Conservation (phyloP, 2,888 invertebrate genomes). For the Netelia fuscicornis region DNA sequence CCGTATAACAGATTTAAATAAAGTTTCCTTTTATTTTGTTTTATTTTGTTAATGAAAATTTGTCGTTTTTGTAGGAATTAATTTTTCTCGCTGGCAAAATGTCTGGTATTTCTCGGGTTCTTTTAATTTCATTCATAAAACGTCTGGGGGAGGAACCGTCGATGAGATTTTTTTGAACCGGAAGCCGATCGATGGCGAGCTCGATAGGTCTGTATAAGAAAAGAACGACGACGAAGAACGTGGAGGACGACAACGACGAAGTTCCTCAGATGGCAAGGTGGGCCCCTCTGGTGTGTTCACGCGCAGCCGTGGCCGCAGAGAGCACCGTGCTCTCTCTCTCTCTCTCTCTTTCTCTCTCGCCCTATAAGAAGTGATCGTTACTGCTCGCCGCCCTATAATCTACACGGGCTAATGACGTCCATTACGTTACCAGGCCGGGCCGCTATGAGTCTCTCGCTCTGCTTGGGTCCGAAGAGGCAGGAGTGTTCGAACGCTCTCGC, state of each 20-base stretch:
- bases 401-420: slow-evolving; percentile 85
- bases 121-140: not conserved
- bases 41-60: not conserved
- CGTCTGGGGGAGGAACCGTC: not conserved
- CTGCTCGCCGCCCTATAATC: slow-evolving; percentile 85
- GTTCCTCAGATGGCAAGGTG: slow-evolving; percentile 74
- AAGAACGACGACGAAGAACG: slow-evolving; percentile 68
- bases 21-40: not conserved
- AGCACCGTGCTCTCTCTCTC: slow-evolving; percentile 44
- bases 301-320: slow-evolving; percentile 74
- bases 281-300: slow-evolving; percentile 69
- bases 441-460: slow-evolving; percentile 41
- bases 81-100: not conserved
- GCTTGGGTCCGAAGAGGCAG: slow-evolving; percentile 26
- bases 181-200: slow-evolving; percentile 69
- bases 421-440: slow-evolving; percentile 82
- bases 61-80: not conserved
- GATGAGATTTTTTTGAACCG: slow-evolving; percentile 46
- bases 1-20: not conserved
- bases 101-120: not conserved
- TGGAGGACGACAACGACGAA: slow-evolving; percentile 58
- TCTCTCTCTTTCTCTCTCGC: slow-evolving; percentile 62
- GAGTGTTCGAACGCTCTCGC: slow-evolving; percentile 73
- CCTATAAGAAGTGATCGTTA: slow-evolving; percentile 85
- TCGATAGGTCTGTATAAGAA: slow-evolving; percentile 73